Evolutionary conservation across 2,113 vertebrate genomes (phyloP), one percentile per base, ranked within the genome.

Genomic region (Tursiops truncatus): DNA sequence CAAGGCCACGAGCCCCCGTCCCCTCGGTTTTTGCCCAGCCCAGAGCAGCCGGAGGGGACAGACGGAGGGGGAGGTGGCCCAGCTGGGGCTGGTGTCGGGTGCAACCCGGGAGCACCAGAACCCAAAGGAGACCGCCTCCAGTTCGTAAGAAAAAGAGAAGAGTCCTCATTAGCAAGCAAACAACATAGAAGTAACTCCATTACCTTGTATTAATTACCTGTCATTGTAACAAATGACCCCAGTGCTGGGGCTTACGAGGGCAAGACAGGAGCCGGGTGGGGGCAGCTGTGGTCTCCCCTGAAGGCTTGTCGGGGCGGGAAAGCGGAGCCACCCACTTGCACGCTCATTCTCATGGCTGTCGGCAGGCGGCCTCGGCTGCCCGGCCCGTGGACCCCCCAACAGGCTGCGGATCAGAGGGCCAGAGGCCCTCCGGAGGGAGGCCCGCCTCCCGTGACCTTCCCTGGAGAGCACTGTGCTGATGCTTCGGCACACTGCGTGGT

Each of bases 401-500:
- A 28, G 71, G 71, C 47, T 8, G 60, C 44, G 31, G 38, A 65
- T 20, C 60, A 6, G 10, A 67, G 50, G 18, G 65, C 36, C 76
- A 41, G n/a, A 23, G 36, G 1, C 50, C 5, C 50, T 41, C 81
- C 18, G 6, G 68, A 3, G 3, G 18, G 23, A n/a, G n/a, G 56
- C 53, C 28, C 2, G 8, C 23, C 58, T 71, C 62, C 28, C 7
- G 12, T 33, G 13, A 8, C 44, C 47, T 58, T 31, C 47, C 21
- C 79, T n/a, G 1, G 15, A 36, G 4, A 18, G n/a, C 2, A 21
- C 1, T 1, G 6, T 1, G 8, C 28, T 23, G 2, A 5, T 11
- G 2, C 70, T 18, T 31, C 31, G 2, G 2, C 31, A 5, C 20
- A 31, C 1, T 1, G 21, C 50, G 33, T 10, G 41, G 26, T 3